Conservation (phyloP, 2,888 invertebrate species). For the Drosophila limbata region DNA sequence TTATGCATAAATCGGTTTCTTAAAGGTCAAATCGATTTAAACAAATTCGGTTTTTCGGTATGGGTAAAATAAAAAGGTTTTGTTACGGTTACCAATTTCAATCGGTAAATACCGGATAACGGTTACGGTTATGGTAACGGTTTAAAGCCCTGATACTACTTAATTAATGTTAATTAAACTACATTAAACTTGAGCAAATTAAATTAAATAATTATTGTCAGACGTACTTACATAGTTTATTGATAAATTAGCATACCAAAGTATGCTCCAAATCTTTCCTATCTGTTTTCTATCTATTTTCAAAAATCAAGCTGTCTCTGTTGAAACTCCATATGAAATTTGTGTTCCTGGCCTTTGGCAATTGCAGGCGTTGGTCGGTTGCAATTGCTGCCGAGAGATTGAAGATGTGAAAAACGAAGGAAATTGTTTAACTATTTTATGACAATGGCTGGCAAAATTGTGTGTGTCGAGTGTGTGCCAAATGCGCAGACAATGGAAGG, state of each 20-base stretch:
- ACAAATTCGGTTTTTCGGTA: too few relatives aligned
- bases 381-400: constrained; percentile 23
- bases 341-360: constrained; percentile 29
- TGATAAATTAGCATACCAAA: background rate
- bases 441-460: constrained; percentile 52
- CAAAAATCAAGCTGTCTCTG: background rate
- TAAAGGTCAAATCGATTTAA: too few relatives aligned
- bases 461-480: constrained; percentile 62
- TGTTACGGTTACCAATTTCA: too few relatives aligned
- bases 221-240: background rate
- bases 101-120: too few relatives aligned
- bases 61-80: too few relatives aligned
- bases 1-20: too few relatives aligned
- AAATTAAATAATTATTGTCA: too few relatives aligned
- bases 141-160: too few relatives aligned
- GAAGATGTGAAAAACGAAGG: constrained; percentile 13
- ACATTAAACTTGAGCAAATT: too few relatives aligned
- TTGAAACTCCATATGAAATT: constrained; percentile 1
- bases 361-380: constrained; percentile 67
- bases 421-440: constrained; percentile 50
- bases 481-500: constrained; percentile 55
- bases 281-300: background rate
- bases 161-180: too few relatives aligned
- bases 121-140: too few relatives aligned
- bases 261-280: background rate